Base-by-base conservation (phyloP, 2,113 vertebrate species). In the Gasterosteus aculeatus region DNA sequence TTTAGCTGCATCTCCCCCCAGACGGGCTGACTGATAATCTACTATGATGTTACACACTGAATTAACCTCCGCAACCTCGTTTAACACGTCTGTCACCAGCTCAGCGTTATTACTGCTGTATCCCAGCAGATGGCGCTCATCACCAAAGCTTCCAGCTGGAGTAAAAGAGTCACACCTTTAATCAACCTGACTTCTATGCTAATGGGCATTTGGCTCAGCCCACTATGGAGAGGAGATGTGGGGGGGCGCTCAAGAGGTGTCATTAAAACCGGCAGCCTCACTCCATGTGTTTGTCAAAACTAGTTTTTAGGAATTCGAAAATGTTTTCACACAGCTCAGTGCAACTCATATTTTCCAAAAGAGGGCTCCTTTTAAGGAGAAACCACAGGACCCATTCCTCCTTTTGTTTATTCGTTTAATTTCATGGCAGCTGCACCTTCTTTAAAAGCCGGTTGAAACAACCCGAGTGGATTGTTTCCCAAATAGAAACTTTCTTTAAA, bases 111-210 rank as follows among this genome's bases (percentile, higher is more conserved):
- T 77, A 35, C 78, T 22, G 15, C 5, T 51, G 42, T 22, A 1
- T 51, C 57, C 86, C 92, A 90, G 70, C 72, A 92, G 92, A 75
- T 74, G 90, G 89, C 84, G 64, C 78, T 78, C 18, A 60, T 87
- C 66, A 65, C 83, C 81, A 79, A 38, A 16, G 47, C 56, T 82
- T 86, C 60, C 47, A 65, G 51, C 5, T 15, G 22, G 53, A 61
- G 33, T 8, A 12, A 54, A 51, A 33, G 46, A 74, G 51, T 62
- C 29, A 31, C 60, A 58, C 74, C 44, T 72, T 67, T 70, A 66
- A 78, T 75, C 65, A 73, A 61, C 57, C 54, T 85, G 59, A 42
- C 71, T 51, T 75, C 78, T 41, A 44, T 77, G 73, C 31, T 35
- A 85, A 64, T 47, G 31, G 5, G 19, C 31, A 73, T 53, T 81